Base-by-base conservation (phyloP, 2,797 vertebrate species). In the Aphelocoma californica region DNA sequence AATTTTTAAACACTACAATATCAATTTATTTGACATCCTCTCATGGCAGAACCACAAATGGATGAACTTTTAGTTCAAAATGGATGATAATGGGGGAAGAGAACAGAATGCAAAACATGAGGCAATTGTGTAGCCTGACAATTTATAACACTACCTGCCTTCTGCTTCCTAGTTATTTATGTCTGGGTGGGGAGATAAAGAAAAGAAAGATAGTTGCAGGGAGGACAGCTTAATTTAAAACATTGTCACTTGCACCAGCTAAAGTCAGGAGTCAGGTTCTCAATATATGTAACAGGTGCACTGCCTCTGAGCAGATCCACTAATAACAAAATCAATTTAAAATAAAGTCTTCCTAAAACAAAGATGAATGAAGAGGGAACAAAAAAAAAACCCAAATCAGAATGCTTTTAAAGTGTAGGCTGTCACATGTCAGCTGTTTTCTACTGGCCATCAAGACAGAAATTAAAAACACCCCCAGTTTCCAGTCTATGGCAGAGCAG, bases 171-270 rank as follows among this genome's bases (percentile, higher is more conserved):
- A 50, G 69, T 96, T 96, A 95, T 97, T 97, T 97, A 96, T 96
- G 90, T 75, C 77, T 92, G 86, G 88, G 82, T 96, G 91, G 85
- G 82, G 86, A 96, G 92, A 97, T 92, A 96, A 92, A 96, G 67
- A 90, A 90, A 96, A 94, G 85, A 97, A 94, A 81, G 72, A 97
- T 95, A 84, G 81, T 70, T 83, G 51, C 85, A 92, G 69, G 44
- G 72, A 92, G 95, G 94, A 95, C 88, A 96, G 90, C 78, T 96
- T 95, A 92, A 96, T 97, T 96, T 97, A 96, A 96, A 96, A 95
- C 82, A 80, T 17, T 95, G 93, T 95, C 95, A 90, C 88, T 95
- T 66, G 85, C 57, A 95, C 53, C 62, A 2, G 24, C 69, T 78
- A 20, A 93, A 95, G 92, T 88, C 93, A 94, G 86, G 54, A 93